Evolutionary conservation across 2,113 vertebrate genomes (phyloP).

Genomic region (Platycercus adscitus): DNA sequence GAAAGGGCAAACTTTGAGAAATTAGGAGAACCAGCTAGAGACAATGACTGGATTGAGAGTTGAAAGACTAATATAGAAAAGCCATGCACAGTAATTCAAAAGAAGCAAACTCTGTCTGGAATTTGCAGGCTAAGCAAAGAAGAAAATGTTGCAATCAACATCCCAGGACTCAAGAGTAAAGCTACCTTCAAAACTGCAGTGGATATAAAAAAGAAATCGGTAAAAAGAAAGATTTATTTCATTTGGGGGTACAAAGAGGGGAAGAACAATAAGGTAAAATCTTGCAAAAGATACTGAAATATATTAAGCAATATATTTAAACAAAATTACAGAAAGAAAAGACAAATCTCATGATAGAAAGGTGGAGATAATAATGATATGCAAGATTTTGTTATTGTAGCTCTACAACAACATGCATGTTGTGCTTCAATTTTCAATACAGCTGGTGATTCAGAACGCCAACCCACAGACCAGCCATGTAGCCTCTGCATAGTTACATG

Average conservation of each 20-base stretch:
- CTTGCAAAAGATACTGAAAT: neutral
- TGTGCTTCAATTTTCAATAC: neutral
- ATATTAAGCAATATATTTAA: neutral
- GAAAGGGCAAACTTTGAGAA: neutral
- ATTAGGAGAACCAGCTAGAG: neutral
- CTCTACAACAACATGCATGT: neutral
- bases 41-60: neutral
- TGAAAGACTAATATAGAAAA: neutral
- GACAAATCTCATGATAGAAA: neutral
- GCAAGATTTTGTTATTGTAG: neutral
- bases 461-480: rapidly evolving
- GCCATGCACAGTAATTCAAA: neutral
- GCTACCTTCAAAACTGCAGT: neutral
- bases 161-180: neutral
- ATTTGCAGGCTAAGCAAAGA: neutral
- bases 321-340: neutral
- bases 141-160: neutral
- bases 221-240: neutral
- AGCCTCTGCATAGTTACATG: neutral
- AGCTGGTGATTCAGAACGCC: neutral
- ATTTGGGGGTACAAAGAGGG: neutral
- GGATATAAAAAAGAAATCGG: neutral
- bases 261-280: neutral
- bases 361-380: neutral
- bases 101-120: neutral